Base-by-base conservation (phyloP, 2,797 vertebrate genomes). In the Anguilla marmorata region DNA sequence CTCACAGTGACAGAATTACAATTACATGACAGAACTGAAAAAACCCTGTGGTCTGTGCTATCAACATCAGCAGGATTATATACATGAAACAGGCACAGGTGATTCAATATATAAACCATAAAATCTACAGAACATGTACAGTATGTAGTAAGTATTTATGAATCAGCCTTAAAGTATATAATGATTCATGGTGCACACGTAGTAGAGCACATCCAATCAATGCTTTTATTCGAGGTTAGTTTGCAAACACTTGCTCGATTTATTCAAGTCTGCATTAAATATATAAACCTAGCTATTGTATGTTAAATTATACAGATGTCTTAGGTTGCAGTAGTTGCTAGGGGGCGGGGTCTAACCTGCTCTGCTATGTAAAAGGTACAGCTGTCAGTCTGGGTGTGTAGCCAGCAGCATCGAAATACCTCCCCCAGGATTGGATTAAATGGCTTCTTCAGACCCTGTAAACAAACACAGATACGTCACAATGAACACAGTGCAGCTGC, bases 351-450 rank as follows among this genome's bases (percentile, higher is more conserved):
- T 52, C 90, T 93, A 89, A 97, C 98, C 97, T 99, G 98, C 90
- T 99, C 98, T 0, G 98, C 97, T 60, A 99, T 96, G 95, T 99
- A 99, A 96, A 98, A 99, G 0, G 98, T 99, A 89, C 97, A 97
- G 94, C 98, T 99, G 94, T 97, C 91, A 0, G 97, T 98, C 92
- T 98, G 92, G 41, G 98, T 98, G 92, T 99, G 97, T 89, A 96
- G 96, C 98, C 98, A 99, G 94, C 98, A 97, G 95, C 98, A 99
- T 92, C 98, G 98, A 93, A 99, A 99, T 0, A 95, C 98, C 94
- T 99, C 98, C 89, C 98, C 98, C 85, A 99, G 94, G 91, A 99
- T 97, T 48, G 98, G 98, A 92, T 99, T 99, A 93, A 99, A 99
- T 90, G 98, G 98, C 95, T 99, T 99, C 94, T 99, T 99, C 92